Base-by-base conservation (phyloP, 1,140 invertebrate species). In the Probaryconus sp. region DNA sequence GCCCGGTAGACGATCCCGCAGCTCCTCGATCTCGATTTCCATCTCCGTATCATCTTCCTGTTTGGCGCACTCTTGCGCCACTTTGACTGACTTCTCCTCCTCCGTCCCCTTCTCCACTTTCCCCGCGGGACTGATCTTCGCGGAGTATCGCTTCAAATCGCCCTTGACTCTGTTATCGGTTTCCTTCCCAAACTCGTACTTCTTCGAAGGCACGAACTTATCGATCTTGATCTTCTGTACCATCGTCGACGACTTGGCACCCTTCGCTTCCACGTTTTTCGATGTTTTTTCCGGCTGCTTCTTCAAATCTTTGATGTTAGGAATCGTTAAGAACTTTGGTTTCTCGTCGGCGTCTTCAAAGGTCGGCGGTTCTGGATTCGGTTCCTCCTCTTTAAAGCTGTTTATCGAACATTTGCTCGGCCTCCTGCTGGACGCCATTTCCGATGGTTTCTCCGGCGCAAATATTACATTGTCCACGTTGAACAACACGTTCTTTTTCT, bases 391-490 rank as follows among this genome's bases (percentile, higher is more conserved):
- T 21, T 71, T 71, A 11, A 77, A 77, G 21, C 70, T 69, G 43
- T 78, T 76, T 31, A 50, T 76, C 1, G 58, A 76, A 31, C 69
- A 76, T 11, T 82, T 82, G 13, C 78, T 83, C 3, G 74, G 68
- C 31, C 79, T 77, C 21, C 68, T 75, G 11, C 78, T 72, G n/a
- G 40, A 51, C 10, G 47, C 50, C 37, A 74, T n/a, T 0, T 84
- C 81, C 0, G 63, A 69, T 0, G 83, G 82, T 17, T 88, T 88
- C 38, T 87, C 85, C 0, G 87, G 86, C 0, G 85, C 85, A 11
- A 88, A 87, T 51, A 88, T 87, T 0, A 87, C 76, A 47, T 88
- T 88, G 42, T 88, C 85, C 2, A 87, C 83, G 14, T 85, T 87
- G 42, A 88, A 88, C 0, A 87, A 70, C 0, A 88, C 87, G 40